Conservation (phyloP, 2,113 vertebrate genomes). For the Zeus faber region DNA sequence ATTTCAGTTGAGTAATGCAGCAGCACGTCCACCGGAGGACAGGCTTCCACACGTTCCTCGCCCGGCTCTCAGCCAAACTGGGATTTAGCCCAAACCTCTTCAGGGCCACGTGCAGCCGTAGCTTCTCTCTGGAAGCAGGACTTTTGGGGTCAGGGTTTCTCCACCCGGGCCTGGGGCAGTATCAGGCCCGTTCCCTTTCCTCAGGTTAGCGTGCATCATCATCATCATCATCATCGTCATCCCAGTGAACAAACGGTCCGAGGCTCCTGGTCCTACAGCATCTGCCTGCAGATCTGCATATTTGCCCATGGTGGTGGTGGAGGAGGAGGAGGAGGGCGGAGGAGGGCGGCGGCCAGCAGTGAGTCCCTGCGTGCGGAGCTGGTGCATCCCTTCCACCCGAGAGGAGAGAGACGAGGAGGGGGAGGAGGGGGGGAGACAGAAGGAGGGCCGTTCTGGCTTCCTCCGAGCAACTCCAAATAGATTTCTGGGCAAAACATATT, state of each 20-base stretch:
- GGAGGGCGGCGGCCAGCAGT: constrained; percentile 35
- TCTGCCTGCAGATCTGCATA: constrained; percentile 67
- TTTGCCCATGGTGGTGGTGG: constrained; percentile 60
- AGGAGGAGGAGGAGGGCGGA: constrained; percentile 45
- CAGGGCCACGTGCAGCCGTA: too few relatives aligned
- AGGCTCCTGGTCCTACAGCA: constrained; percentile 43
- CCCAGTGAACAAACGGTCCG: constrained; percentile 54
- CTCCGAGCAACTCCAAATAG: constrained; percentile 82
- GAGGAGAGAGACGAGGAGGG: constrained; percentile 59
- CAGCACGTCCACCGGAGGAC: too few relatives aligned
- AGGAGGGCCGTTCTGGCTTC: constrained; percentile 78
- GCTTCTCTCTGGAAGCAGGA: too few relatives aligned
- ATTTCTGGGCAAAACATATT: constrained; percentile 83
- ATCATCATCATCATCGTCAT: too few relatives aligned
- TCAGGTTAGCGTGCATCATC: too few relatives aligned
- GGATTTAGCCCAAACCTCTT: too few relatives aligned
- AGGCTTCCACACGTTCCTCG: too few relatives aligned
- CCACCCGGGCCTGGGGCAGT: too few relatives aligned
- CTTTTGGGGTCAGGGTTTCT: too few relatives aligned
- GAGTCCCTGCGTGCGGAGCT: constrained; percentile 67
- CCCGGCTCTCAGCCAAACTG: too few relatives aligned
- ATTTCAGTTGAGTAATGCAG: too few relatives aligned
- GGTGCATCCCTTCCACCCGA: constrained; percentile 72
- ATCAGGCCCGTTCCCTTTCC: too few relatives aligned
- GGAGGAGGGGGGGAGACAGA: constrained; percentile 64